Evolutionary conservation across 2,113 vertebrate genomes (phyloP).

Genomic region (Microcebus griseorufus): DNA sequence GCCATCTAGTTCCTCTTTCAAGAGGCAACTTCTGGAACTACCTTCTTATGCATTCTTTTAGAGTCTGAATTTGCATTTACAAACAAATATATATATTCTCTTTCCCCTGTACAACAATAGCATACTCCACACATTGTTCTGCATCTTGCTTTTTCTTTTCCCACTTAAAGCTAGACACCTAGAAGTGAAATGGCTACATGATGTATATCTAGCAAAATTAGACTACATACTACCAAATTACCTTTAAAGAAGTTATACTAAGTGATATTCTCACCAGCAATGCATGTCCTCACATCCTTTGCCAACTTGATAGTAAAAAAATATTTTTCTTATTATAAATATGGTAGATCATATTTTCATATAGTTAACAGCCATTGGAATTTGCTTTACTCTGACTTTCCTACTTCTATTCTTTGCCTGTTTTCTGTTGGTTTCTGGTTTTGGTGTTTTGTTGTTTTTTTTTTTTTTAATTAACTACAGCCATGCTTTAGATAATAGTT

Average conservation of each 20-base stretch:
- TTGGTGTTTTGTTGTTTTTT: neutral
- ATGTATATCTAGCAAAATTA: slow-evolving; percentile 27
- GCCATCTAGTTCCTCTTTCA: neutral
- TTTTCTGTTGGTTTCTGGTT: neutral
- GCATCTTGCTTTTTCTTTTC: neutral
- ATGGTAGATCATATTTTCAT: neutral
- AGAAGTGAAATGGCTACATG: neutral
- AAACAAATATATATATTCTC: neutral
- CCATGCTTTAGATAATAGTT: neutral
- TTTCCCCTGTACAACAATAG: neutral
- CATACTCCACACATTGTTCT: neutral
- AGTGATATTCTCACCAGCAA: neutral
- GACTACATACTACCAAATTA: neutral
- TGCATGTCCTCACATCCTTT: neutral
- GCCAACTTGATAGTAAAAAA: neutral
- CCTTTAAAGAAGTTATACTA: neutral
- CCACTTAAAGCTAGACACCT: neutral
- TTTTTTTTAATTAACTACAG: neutral
- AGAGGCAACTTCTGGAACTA: neutral
- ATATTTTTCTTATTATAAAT: neutral
- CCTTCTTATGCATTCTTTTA: neutral
- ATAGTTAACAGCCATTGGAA: neutral
- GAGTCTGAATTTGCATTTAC: neutral
- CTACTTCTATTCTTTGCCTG: neutral
- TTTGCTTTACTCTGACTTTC: neutral